Evolutionary conservation across 1,140 invertebrate genomes (phyloP).

Genomic region (Drosophila setifemur): DNA sequence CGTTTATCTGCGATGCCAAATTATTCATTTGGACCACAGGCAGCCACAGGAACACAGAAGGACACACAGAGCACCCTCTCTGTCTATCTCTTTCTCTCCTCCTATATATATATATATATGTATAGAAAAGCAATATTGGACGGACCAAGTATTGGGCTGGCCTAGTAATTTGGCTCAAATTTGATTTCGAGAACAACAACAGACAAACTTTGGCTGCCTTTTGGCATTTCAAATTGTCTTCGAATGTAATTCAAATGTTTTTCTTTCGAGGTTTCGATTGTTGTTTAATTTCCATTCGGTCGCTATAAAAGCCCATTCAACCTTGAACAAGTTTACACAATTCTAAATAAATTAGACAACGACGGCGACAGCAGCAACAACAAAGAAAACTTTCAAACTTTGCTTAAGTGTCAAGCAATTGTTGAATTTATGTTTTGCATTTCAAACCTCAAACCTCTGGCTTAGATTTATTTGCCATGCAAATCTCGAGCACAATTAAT

Average conservation of each 20-base stretch:
- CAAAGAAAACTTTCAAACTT: conserved; percentile 37
- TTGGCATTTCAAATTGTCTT: conserved; percentile 41
- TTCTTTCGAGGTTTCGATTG: conserved; percentile 21
- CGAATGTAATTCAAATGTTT: conserved; percentile 40
- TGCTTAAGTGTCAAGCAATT: conserved; percentile 37
- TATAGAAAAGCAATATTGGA: conserved; percentile 19
- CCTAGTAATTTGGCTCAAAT: conserved; percentile 48
- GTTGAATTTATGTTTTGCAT: conserved; percentile 45
- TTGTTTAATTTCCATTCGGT: conserved; percentile 39
- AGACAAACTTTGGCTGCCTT: conserved; percentile 35
- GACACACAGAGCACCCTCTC: no score
- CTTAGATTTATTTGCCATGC: conserved; percentile 31
- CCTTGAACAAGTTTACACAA: conserved; percentile 49
- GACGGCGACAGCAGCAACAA: neutral
- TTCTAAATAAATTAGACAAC: conserved; percentile 46
- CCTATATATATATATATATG: neutral
- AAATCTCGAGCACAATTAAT: conserved; percentile 40
- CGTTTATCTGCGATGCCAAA: conserved; percentile 48
- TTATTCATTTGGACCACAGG: conserved; percentile 46
- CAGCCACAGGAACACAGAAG: conserved; percentile 3
- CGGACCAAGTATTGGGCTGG: neutral
- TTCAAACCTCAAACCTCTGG: neutral
- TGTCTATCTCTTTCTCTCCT: no score
- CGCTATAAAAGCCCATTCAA: conserved; percentile 31
- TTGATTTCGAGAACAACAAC: conserved; percentile 40